phyloP scores from a whole-genome alignment of 2,888 invertebrate species.

The Stramonita haemastoma region DNA sequence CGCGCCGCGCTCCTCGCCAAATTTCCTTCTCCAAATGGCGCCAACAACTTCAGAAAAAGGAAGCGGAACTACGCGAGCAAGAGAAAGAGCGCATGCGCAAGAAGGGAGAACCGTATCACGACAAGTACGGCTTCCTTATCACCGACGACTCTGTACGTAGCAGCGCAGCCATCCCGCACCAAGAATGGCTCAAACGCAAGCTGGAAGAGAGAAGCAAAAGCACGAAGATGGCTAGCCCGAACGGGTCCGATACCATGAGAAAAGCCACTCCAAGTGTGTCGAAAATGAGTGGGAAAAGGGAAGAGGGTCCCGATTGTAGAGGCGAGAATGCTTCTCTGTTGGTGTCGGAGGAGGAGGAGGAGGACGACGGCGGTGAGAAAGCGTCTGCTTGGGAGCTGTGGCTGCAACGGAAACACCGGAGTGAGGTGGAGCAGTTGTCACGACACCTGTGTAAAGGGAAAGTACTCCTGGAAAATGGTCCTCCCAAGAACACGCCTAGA shows the following conservation, averaged over 20 bases:
- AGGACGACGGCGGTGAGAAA: too few species aligned
- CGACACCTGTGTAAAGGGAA: not conserved
- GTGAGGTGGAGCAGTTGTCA: constrained; percentile 40
- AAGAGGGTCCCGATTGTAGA: constrained; percentile 27
- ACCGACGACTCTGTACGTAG: constrained; percentile 40
- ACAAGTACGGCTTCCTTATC: constrained; percentile 50
- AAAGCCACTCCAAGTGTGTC: not conserved
- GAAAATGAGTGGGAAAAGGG: constrained; percentile 38
- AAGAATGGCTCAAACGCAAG: constrained; percentile 56
- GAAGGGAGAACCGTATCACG: constrained; percentile 9
- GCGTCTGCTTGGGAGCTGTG: constrained; percentile 48
- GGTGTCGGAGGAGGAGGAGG: constrained; percentile 32
- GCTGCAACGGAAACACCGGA: constrained; percentile 47
- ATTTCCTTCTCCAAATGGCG: constrained; percentile 58
- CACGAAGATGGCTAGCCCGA: not conserved
- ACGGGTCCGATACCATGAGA: not conserved
- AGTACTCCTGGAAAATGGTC: constrained; percentile 14
- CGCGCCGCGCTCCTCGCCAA: constrained; percentile 47
- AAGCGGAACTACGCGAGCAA: constrained; percentile 50
- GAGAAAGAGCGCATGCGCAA: constrained; percentile 44
- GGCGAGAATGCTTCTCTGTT: not conserved
- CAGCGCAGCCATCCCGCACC: constrained; percentile 50
- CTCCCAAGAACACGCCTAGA: constrained; percentile 5
- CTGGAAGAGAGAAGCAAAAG: not conserved
- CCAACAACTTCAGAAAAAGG: constrained; percentile 51